A percentile compares a stretch with the other conserved stretches of the same genome.
These are phyloP conservation scores for Gandaritis pyraliata DNA, from an alignment of 2,888 invertebrate genomes.

Conservation along the genomic window DNA sequence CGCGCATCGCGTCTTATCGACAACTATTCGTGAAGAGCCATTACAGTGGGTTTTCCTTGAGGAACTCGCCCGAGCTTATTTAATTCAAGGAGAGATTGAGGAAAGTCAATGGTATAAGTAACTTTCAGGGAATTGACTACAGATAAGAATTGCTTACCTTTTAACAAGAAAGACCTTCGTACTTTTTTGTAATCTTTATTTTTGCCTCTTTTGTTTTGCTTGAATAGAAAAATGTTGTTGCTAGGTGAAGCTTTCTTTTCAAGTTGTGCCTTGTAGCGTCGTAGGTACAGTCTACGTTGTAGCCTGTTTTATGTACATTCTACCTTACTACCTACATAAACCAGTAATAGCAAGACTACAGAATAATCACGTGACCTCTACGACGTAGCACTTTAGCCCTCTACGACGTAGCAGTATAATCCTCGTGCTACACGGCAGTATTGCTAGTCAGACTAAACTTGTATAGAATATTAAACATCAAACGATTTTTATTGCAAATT, in stretches of 20 bases:
- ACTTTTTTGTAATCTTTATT: neutral
- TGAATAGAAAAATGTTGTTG: neutral
- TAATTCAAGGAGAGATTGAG: conserved; percentile 25
- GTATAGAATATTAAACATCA: too few species aligned
- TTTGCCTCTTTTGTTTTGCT: neutral
- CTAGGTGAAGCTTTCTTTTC: neutral
- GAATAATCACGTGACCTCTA: conserved; percentile 13
- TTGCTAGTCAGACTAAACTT: too few species aligned
- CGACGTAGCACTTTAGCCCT: conserved; percentile 18
- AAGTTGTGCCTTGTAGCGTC: neutral
- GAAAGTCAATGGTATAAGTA: conserved; percentile 20
- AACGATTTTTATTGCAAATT: neutral
- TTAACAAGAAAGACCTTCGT: conserved; percentile 4
- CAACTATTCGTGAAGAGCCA: conserved; percentile 35
- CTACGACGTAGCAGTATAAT: conserved; percentile 23
- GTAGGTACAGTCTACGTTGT: neutral
- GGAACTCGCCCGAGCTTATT: conserved; percentile 21
- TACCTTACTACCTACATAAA: neutral
- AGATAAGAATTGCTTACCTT: conserved; percentile 26
- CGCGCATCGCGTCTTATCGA: conserved; percentile 25
- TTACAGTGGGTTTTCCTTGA: conserved; percentile 27
- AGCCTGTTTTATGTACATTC: neutral
- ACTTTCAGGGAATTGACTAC: conserved; percentile 15
- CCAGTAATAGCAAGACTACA: conserved; percentile 2
- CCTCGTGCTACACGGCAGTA: conserved; percentile 1